Percentiles rank a stretch among this genome's conserved stretches.
Conservation (phyloP, 2,797 vertebrate species). For the Anas capensis region DNA sequence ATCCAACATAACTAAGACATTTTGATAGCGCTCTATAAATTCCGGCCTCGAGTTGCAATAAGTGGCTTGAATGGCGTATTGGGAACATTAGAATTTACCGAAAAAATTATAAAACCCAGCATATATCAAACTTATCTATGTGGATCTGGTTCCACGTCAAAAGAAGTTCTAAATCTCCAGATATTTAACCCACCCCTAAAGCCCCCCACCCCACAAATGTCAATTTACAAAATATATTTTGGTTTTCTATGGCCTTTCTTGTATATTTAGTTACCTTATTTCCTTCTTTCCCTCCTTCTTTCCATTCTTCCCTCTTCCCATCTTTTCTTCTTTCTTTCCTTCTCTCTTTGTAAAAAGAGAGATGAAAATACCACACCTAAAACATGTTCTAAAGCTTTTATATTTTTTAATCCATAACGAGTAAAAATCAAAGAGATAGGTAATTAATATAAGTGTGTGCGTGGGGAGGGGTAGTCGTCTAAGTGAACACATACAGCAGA, state of each 20-base stretch:
- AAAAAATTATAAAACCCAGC: not conserved
- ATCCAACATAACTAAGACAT: not conserved
- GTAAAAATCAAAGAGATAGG: not conserved
- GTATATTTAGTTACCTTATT: not conserved
- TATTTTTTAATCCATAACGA: not conserved
- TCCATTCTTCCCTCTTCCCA: too few relatives aligned
- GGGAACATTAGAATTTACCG: not conserved
- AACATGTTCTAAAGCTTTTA: not conserved
- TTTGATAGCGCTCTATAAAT: constrained; percentile 45
- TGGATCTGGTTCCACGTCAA: not conserved
- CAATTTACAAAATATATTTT: not conserved
- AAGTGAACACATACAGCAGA: not conserved
- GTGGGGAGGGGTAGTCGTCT: not conserved
- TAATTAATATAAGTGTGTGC: not conserved
- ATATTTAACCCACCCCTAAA: not conserved
- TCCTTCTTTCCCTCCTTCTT: too few relatives aligned
- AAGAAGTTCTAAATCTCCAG: not conserved
- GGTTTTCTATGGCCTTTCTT: not conserved
- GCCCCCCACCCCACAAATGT: accelerated
- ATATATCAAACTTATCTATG: not conserved
- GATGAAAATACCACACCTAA: not conserved
- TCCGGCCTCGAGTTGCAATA: not conserved
- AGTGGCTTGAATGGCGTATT: not conserved
- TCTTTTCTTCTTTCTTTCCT: too few relatives aligned
- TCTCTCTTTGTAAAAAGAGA: not conserved